Percentiles rank a stretch among this genome's conserved stretches.
Conservation (phyloP, 2,797 vertebrate genomes). For the Odontamblyopus lacepedii region DNA sequence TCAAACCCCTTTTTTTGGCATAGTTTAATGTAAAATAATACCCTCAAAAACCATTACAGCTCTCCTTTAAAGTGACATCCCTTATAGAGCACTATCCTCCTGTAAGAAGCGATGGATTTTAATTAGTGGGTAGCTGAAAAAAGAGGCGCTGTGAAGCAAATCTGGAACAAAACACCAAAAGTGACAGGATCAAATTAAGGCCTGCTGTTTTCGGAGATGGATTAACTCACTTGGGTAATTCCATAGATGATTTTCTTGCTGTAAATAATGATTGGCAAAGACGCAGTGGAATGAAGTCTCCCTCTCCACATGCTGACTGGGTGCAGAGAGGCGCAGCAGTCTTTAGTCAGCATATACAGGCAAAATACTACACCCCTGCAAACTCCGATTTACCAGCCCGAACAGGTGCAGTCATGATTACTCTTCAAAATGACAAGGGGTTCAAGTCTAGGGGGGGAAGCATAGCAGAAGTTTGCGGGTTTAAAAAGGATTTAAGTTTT, state of each 20-base stretch:
- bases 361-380: background rate
- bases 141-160: background rate
- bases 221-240: slow-evolving; percentile 17
- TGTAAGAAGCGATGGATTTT: slow-evolving; percentile 23
- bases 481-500: background rate
- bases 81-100: background rate
- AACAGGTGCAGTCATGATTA: slow-evolving; percentile 4
- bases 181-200: slow-evolving; percentile 26
- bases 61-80: background rate
- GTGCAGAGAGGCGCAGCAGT: background rate
- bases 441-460: background rate
- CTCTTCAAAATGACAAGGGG: background rate
- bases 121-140: slow-evolving; percentile 22
- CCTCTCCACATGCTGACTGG: background rate
- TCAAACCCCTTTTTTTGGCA: no score
- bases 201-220: slow-evolving; percentile 23
- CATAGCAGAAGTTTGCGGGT: background rate
- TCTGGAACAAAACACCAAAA: slow-evolving; percentile 21
- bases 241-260: slow-evolving; percentile 17
- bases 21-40: no score
- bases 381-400: background rate
- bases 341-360: slow-evolving; percentile 7
- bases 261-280: slow-evolving; percentile 19
- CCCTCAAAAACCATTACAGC: no score
- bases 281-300: slow-evolving; percentile 2